Conservation (phyloP, 2,113 vertebrate species). For the Hepsetus odoe region DNA sequence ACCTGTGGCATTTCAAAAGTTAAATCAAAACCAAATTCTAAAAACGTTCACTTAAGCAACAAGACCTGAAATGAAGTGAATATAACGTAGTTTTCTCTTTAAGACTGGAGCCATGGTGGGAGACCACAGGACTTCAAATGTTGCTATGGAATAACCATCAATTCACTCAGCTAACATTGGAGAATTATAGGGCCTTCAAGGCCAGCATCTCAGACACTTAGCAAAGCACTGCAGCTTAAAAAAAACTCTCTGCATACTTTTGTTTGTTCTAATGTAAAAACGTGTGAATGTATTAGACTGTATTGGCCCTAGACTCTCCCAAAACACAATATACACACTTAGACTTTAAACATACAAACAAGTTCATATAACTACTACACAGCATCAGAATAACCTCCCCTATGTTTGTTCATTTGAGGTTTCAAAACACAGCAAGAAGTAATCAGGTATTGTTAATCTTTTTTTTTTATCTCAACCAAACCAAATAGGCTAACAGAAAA, state of each 20-base stretch:
- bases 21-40: slow-evolving; percentile 7
- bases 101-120: background rate
- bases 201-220: background rate
- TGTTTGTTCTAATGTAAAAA: background rate
- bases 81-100: background rate
- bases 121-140: background rate
- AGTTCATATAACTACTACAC: background rate
- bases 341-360: background rate
- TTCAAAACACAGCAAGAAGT: background rate
- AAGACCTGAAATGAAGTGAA: background rate
- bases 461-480: no score
- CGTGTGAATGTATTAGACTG: no score
- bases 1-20: background rate
- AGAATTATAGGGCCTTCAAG: slow-evolving; percentile 14
- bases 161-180: slow-evolving; percentile 11
- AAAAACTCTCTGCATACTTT: background rate
- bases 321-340: background rate
- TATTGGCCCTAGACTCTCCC: background rate
- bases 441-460: no score
- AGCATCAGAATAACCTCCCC: background rate
- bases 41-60: background rate
- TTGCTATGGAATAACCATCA: slow-evolving; percentile 3
- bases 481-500: slow-evolving; percentile 10
- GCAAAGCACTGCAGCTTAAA: slow-evolving; percentile 6
- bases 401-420: slow-evolving; percentile 1